A percentile compares a stretch with the other conserved stretches of the same genome.
These are phyloP conservation scores for Xiphophorus birchmanni DNA, from an alignment of 2,797 vertebrate genomes.

Conservation along the genomic window DNA sequence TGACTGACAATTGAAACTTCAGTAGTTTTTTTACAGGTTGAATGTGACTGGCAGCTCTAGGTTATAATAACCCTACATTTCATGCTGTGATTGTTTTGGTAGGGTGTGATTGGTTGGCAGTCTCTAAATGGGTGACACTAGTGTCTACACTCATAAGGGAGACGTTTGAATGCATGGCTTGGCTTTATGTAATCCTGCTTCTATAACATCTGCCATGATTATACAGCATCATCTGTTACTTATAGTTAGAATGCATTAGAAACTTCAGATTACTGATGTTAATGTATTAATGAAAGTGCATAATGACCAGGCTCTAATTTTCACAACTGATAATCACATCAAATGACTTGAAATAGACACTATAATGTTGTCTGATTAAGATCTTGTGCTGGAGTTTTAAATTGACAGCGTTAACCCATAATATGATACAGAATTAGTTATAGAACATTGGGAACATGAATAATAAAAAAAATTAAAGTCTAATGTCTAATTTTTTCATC, in stretches of 20 bases:
- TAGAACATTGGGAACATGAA: neutral
- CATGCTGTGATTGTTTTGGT: conserved; percentile 39
- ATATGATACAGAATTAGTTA: neutral
- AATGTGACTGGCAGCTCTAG: conserved; percentile 37
- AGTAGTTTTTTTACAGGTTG: conserved; percentile 9
- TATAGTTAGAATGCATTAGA: neutral
- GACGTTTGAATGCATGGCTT: conserved; percentile 12
- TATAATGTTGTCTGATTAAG: neutral
- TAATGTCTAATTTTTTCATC: conserved; percentile 3
- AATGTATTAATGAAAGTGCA: conserved; percentile 1
- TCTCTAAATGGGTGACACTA: conserved; percentile 29
- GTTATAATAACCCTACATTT: conserved; percentile 46
- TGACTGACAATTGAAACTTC: conserved; percentile 11
- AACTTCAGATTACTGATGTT: neutral
- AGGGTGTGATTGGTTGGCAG: conserved; percentile 24
- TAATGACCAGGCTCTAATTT: neutral
- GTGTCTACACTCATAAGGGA: conserved; percentile 22
- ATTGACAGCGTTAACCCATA: neutral
- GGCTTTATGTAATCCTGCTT: conserved; percentile 5
- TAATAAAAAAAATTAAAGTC: neutral
- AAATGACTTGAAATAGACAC: conserved; percentile 3
- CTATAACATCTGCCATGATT: neutral
- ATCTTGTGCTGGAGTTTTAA: conserved; percentile 13
- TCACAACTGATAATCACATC: neutral
- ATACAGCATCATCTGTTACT: neutral